phyloP scores from a whole-genome alignment of 2,113 vertebrate species.

The Antigone vipio region DNA sequence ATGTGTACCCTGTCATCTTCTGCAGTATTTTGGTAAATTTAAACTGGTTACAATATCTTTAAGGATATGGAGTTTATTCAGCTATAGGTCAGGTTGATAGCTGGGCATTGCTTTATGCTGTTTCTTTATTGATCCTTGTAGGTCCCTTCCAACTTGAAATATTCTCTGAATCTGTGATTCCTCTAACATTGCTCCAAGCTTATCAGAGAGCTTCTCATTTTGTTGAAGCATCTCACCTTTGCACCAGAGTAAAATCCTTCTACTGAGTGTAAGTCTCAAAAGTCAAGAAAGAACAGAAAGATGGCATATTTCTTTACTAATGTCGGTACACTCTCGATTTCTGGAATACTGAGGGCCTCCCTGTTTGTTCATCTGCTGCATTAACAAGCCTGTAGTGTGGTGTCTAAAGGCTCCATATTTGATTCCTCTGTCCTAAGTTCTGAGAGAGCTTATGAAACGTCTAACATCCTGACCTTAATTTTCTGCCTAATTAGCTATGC shows the following conservation, averaged over 20 bases:
- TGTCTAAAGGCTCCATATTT: not conserved
- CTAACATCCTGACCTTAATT: not conserved
- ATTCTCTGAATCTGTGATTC: not conserved
- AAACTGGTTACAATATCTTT: not conserved
- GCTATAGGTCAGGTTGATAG: not conserved
- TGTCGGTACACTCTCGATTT: not conserved
- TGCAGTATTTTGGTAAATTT: not conserved
- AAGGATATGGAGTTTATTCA: not conserved
- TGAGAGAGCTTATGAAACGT: not conserved
- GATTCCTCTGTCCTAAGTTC: not conserved
- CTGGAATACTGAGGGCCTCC: not conserved
- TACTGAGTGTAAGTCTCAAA: not conserved
- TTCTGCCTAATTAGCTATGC: constrained; percentile 6
- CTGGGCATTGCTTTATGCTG: not conserved
- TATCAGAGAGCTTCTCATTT: not conserved
- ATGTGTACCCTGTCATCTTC: not conserved
- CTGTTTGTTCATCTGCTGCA: not conserved
- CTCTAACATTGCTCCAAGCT: not conserved
- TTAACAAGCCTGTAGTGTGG: not conserved
- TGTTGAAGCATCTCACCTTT: not conserved
- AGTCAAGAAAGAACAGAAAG: not conserved
- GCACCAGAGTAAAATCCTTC: not conserved
- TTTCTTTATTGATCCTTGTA: not conserved
- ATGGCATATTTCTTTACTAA: not conserved
- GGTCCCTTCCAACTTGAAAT: not conserved